Evolutionary conservation across 2,113 vertebrate genomes (phyloP).

Genomic region (Aplodontia rufa): DNA sequence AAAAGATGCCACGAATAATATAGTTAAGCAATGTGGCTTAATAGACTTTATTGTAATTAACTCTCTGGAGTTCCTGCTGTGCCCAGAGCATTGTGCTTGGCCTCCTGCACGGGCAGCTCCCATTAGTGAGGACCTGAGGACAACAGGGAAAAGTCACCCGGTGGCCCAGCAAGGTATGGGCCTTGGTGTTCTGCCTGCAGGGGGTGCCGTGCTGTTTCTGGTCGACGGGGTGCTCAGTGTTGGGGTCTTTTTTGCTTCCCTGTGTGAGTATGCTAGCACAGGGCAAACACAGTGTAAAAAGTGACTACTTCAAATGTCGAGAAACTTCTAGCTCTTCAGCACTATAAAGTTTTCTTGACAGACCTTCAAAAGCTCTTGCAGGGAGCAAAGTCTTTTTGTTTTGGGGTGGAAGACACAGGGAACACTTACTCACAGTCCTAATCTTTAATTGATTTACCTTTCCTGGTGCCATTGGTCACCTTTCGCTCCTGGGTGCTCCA

Average conservation of each 20-base stretch:
- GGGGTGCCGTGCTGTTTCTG: not conserved
- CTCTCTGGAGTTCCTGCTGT: not conserved
- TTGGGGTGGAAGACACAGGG: not conserved
- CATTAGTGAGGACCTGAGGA: not conserved
- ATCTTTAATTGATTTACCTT: not conserved
- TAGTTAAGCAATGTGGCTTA: not conserved
- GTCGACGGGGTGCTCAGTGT: not conserved
- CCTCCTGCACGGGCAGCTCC: not conserved
- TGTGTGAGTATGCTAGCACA: not conserved
- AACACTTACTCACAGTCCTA: not conserved
- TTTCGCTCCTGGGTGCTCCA: not conserved
- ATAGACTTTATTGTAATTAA: not conserved
- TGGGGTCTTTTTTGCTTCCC: not conserved
- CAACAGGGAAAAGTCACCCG: not conserved
- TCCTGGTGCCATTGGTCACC: not conserved
- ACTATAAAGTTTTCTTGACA: slow-evolving; percentile 15
- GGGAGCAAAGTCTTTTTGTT: not conserved
- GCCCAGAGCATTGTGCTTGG: not conserved
- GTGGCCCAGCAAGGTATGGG: not conserved
- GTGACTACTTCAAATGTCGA: not conserved
- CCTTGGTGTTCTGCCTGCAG: not conserved
- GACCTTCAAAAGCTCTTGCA: not conserved
- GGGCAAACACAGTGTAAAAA: not conserved
- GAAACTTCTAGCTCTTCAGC: not conserved
- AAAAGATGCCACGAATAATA: not conserved